Conservation (phyloP, 2,888 invertebrate species). For the Cosmia pyralina region DNA sequence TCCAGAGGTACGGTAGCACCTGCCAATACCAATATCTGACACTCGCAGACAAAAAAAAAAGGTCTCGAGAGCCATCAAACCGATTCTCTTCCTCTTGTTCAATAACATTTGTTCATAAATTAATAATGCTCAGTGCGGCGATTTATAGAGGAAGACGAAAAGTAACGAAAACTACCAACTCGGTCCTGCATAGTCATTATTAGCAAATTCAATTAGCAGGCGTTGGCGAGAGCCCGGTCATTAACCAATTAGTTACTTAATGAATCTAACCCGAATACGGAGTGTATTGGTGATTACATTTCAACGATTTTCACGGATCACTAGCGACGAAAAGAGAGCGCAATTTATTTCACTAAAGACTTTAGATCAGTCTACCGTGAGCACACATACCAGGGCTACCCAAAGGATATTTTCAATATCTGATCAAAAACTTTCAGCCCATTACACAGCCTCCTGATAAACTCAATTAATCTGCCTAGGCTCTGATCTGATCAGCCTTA, state of each 20-base stretch:
- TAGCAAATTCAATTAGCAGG: neutral
- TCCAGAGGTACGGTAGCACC: too few relatives aligned
- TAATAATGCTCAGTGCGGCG: constrained; percentile 65
- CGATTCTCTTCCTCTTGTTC: neutral
- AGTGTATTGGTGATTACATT: constrained; percentile 68
- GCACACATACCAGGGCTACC: constrained; percentile 36
- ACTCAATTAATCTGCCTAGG: too few relatives aligned
- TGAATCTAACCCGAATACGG: constrained; percentile 57
- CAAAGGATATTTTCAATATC: neutral
- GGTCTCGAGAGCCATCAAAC: neutral
- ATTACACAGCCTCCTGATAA: too few relatives aligned
- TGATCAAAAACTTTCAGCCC: neutral
- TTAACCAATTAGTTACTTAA: constrained; percentile 52
- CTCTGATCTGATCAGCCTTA: too few relatives aligned
- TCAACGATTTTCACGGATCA: constrained; percentile 70
- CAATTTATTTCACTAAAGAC: constrained; percentile 57
- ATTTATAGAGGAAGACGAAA: neutral
- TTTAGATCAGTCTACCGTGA: constrained; percentile 59
- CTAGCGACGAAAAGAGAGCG: constrained; percentile 62
- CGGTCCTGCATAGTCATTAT: neutral
- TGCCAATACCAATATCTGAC: neutral
- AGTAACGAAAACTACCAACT: neutral
- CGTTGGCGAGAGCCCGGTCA: constrained; percentile 3
- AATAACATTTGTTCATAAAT: constrained; percentile 58
- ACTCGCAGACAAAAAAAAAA: constrained; percentile 1